Evolutionary conservation across 1,140 invertebrate species (phyloP), one percentile per base, ranked within the genome.

Genomic region (Drosophila pseudoobscura): DNA sequence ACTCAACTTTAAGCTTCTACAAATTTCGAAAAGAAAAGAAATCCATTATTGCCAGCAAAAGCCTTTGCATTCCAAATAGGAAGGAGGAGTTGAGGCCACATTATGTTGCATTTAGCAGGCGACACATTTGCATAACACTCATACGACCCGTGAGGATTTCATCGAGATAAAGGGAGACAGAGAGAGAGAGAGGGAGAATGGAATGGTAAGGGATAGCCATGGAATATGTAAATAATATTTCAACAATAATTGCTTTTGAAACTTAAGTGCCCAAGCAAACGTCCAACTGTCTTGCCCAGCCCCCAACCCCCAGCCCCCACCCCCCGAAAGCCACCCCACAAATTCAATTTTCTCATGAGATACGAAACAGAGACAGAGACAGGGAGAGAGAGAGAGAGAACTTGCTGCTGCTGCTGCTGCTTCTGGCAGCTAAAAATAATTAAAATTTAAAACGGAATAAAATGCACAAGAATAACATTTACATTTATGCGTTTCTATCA

Each of bases 191-290:
- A 43, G 8, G 26, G 6, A 31, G 20, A 20, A 20, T 44, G 26
- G 15, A 31, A 50, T 29, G 56, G 31, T 15, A 43, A 51, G 29
- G 39, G 7, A 44, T 20, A 49, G 24, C 55, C 52, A 43, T 75
- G 46, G 49, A 80, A 80, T 80, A 80, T 80, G 78, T 76, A 80
- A 80, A 80, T 80, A 80, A 80, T 80, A 80, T 80, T 80, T 76
- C 78, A 80, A 80, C 78, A 80, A 80, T 80, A 80, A 80, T 80
- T 80, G 78, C 78, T 80, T 80, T 80, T 80, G 77, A 80, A 80
- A 74, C 72, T 44, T 39, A 75, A 80, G 59, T 64, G 65, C 60
- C 65, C 57, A 69, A 64, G 41, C 55, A 74, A 47, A 65, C 60
- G 65, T 56, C 57, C 59, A 64, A 58, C 64, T 75, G 75, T 53